A percentile compares a stretch with the other conserved stretches of the same genome.
Conservation (phyloP, 2,113 vertebrate genomes). For the Motacilla tschutschensis region DNA sequence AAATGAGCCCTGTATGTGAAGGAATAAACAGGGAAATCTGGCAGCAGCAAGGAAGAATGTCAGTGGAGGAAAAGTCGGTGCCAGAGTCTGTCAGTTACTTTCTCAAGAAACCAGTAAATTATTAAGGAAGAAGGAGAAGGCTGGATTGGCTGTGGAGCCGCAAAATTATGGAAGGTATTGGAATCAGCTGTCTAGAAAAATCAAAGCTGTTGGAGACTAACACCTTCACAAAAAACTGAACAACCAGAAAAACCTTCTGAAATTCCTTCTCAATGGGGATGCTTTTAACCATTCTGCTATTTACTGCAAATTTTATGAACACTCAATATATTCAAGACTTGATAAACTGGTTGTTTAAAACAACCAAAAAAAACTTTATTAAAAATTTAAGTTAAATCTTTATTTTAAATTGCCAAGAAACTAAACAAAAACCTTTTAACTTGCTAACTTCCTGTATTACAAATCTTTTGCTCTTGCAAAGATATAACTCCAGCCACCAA, state of each 20-base stretch:
- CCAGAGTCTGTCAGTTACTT: not conserved
- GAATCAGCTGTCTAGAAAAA: not conserved
- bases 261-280: not conserved
- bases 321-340: not conserved
- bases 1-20: not conserved
- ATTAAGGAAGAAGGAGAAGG: not conserved
- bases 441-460: not conserved
- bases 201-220: not conserved
- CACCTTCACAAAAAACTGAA: not conserved
- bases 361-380: not conserved
- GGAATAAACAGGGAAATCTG: not conserved
- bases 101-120: not conserved
- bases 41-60: not conserved
- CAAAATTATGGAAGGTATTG: not conserved
- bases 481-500: not conserved
- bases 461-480: not conserved
- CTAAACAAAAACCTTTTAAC: not conserved
- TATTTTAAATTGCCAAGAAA: not conserved
- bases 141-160: not conserved
- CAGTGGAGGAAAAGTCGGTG: not conserved
- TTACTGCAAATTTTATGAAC: not conserved
- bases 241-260: not conserved
- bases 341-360: not conserved
- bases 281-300: not conserved
- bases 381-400: not conserved